Base-by-base conservation (phyloP, 2,888 invertebrate genomes). In the Chymomyza caudatula region DNA sequence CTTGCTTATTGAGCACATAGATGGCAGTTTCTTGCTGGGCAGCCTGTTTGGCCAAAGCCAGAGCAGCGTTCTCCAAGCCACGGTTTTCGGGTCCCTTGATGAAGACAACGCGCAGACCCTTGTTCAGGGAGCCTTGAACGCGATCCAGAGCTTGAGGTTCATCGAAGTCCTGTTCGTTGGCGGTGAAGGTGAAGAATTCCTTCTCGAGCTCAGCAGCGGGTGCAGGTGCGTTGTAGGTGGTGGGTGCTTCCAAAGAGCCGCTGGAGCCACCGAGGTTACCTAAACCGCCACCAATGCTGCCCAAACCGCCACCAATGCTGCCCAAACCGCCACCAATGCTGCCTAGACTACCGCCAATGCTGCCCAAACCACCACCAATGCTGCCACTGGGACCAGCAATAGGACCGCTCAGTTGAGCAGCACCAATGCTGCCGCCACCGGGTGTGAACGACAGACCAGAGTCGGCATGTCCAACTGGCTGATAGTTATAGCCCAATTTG, bases 1-100 rank as follows among this genome's bases (percentile, higher is more conserved):
- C 77, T 77, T 89, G 87, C 65, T 89, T 89, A 76, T 80, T 86
- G 19, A 87, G 85, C n/a, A 85, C 85, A 71, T 87, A 86, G 74
- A 87, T 85, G 71, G 85, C 87, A 59, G 89, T 89, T 73, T 86
- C 86, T 37, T 89, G 88, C 69, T 89, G 85, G 65, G 78, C 80
- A 69, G 86, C 82, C 70, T 85, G 84, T 60, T 81, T 87, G 51
- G 84, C 87, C 60, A 87, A 61, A 65, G 84, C 75, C 49, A 88
- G 70, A 44, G 85, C 88, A 65, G 88, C 87, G 64, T 87, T 82
- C 66, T 86, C 86, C 59, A 88, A 25, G 4, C 86, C 88, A 64
- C 77, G 86, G 71, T 87, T 87, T 73, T 88, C 88, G 71, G 89
- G 89, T 61, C 88, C 86, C 77, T 88, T 89, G 69, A 89, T 89